Percentiles rank a stretch among this genome's conserved stretches.
Conservation (phyloP, 2,888 invertebrate genomes). For the Rotaria socialis region DNA sequence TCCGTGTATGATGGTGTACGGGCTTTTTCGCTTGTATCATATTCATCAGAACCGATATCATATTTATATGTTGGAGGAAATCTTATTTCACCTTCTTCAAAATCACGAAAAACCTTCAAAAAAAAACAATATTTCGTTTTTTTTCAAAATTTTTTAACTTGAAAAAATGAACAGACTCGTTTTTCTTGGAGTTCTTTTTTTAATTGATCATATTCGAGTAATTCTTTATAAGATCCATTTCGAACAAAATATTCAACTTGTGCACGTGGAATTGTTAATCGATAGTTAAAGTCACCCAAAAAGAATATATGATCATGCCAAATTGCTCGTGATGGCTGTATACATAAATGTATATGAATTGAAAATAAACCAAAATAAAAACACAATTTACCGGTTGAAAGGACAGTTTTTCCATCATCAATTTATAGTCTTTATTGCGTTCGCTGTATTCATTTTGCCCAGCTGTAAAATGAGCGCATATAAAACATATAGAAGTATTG, state of each 20-base stretch:
- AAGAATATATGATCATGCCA: conserved; percentile 93
- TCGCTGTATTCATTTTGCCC: conserved; percentile 92
- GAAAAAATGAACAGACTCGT: conserved; percentile 74
- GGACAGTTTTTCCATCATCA: conserved; percentile 75
- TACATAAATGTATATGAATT: background rate
- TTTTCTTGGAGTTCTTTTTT: conserved; percentile 62
- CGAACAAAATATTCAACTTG: conserved; percentile 79
- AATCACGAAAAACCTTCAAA: conserved; percentile 76
- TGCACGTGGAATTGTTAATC: conserved; percentile 89
- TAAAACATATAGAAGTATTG: conserved; percentile 90
- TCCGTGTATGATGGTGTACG: conserved; percentile 98
- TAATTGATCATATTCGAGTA: conserved; percentile 82
- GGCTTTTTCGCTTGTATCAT: conserved; percentile 95
- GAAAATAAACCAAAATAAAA: background rate
- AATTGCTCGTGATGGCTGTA: background rate
- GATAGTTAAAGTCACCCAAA: conserved; percentile 98
- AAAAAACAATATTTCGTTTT: conserved; percentile 48
- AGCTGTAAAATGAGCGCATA: conserved; percentile 97
- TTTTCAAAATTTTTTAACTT: too few relatives aligned
- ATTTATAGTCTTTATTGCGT: conserved; percentile 89
- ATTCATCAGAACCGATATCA: conserved; percentile 94
- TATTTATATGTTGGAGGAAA: conserved; percentile 98
- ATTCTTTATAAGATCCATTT: conserved; percentile 70
- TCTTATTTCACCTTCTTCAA: conserved; percentile 80
- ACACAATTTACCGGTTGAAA: conserved; percentile 20